These are phyloP conservation scores for Drosophila anomelani DNA, from an alignment of 2,888 invertebrate genomes.

Conservation along the genomic window DNA sequence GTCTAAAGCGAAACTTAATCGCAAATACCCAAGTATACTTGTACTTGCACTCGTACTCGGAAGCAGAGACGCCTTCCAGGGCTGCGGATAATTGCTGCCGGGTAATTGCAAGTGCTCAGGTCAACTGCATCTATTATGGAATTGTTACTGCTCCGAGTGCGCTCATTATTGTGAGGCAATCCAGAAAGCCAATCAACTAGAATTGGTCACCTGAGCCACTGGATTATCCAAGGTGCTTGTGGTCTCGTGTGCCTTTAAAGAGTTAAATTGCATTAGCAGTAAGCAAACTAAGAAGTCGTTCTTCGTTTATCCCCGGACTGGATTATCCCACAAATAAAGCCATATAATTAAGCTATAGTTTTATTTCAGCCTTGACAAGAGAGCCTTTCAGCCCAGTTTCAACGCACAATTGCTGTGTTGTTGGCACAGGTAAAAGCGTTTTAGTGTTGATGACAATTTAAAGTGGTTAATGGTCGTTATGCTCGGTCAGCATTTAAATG, in stretches of 20 bases:
- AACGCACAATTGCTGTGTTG: neutral
- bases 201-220: slow-evolving; percentile 7
- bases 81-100: slow-evolving; percentile 12
- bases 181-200: neutral
- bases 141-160: neutral
- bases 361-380: neutral
- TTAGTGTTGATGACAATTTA: slow-evolving; percentile 5
- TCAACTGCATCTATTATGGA: slow-evolving; percentile 14
- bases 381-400: neutral
- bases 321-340: neutral
- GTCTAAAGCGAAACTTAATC: slow-evolving; percentile 43
- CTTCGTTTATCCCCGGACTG: neutral
- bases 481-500: neutral
- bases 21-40: neutral
- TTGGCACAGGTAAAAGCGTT: neutral
- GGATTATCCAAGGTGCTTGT: neutral
- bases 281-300: too few relatives aligned
- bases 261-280: neutral
- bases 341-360: too few relatives aligned
- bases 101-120: slow-evolving; percentile 28
- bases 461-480: neutral
- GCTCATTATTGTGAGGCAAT: slow-evolving; percentile 14
- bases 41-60: neutral
- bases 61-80: slow-evolving; percentile 3
- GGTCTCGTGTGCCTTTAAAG: neutral